These are phyloP conservation scores for Nylanderia fulva DNA, from an alignment of 1,140 invertebrate species.

Conservation along the genomic window DNA sequence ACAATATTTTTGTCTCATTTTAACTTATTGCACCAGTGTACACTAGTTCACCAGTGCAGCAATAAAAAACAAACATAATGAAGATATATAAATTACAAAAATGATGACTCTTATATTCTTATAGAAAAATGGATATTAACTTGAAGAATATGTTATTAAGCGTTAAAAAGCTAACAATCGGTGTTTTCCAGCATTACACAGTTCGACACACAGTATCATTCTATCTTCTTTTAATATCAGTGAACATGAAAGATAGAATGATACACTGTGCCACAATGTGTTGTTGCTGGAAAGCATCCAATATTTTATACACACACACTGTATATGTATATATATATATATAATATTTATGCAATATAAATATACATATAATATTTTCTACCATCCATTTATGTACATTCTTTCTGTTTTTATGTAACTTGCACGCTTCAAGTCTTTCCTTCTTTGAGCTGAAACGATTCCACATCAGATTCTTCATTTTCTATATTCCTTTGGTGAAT, in stretches of 20 bases:
- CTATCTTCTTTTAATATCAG: no score
- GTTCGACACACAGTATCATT: no score
- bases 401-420: conserved; percentile 17
- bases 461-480: conserved; percentile 62
- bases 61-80: no score
- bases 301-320: not conserved
- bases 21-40: no score
- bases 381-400: conserved; percentile 55
- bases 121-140: not conserved
- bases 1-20: no score
- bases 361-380: conserved; percentile 55
- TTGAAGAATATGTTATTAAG: no score
- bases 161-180: no score
- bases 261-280: no score
- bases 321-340: not conserved
- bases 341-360: not conserved
- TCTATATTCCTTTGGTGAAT: conserved; percentile 76
- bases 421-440: conserved; percentile 60
- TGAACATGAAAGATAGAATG: no score
- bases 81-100: not conserved
- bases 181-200: not conserved
- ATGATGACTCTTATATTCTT: not conserved
- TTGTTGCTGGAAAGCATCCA: no score
- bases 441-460: conserved; percentile 53
- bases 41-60: no score